Percentiles rank a stretch among this genome's conserved stretches.
Conservation (phyloP, 2,113 vertebrate species). For the Trichechus manatus region DNA sequence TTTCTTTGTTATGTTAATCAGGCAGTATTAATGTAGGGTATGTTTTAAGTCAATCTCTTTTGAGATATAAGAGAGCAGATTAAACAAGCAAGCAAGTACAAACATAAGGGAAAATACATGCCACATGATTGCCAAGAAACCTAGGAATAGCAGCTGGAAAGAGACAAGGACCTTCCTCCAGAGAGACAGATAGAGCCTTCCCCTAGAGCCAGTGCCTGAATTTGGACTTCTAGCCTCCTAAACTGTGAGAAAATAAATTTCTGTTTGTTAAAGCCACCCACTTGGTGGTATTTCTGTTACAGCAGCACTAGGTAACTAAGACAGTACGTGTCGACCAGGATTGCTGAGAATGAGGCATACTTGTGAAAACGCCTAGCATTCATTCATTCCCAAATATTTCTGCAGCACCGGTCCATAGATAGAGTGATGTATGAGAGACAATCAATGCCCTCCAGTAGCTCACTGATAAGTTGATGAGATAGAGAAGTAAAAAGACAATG, state of each 20-base stretch:
- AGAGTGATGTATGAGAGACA: not conserved
- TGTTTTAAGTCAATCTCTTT: not conserved
- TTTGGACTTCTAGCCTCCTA: not conserved
- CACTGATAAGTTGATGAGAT: not conserved
- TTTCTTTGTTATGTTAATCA: not conserved
- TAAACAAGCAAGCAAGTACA: not conserved
- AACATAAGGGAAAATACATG: not conserved
- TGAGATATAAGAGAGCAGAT: not conserved
- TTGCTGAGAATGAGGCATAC: conserved; percentile 26
- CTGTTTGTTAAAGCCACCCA: not conserved
- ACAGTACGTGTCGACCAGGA: not conserved
- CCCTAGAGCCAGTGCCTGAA: not conserved
- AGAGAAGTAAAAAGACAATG: not conserved
- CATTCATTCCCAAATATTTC: conserved; percentile 39
- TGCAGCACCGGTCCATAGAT: not conserved
- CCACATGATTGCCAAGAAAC: not conserved
- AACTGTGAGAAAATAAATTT: not conserved
- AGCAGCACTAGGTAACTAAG: not conserved
- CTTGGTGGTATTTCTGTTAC: not conserved
- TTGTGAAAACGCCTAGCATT: conserved; percentile 7
- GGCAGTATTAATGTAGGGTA: not conserved
- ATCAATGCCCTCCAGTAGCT: not conserved
- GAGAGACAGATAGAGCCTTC: not conserved
- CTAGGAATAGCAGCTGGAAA: not conserved
- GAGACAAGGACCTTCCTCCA: not conserved